Evolutionary conservation across 2,888 invertebrate genomes (phyloP).

Genomic region (Drosophila bunnanda): DNA sequence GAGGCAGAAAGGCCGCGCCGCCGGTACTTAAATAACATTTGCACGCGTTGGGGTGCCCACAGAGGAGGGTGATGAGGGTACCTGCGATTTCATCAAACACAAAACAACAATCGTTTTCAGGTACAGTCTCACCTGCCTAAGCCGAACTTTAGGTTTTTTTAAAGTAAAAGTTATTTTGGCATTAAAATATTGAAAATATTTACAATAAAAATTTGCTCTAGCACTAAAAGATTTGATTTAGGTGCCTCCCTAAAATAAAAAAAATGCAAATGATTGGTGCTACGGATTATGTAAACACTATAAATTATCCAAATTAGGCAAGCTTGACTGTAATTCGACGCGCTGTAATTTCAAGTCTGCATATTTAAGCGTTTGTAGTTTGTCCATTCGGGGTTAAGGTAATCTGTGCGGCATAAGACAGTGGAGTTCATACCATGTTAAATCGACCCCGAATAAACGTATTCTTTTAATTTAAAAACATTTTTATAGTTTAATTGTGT

Average conservation of each 20-base stretch:
- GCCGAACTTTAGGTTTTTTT: not conserved
- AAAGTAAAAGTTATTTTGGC: not conserved
- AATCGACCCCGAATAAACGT: constrained; percentile 1
- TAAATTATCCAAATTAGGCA: not conserved
- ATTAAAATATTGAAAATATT: too few relatives aligned
- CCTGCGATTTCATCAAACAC: constrained; percentile 28
- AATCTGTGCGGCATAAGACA: constrained; percentile 31
- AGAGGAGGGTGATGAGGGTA: constrained; percentile 3
- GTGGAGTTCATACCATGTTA: constrained; percentile 12
- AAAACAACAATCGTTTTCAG: constrained; percentile 2
- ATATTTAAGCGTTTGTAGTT: constrained; percentile 35
- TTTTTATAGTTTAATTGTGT: constrained; percentile 8
- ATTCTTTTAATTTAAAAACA: not conserved
- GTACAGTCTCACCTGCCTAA: constrained; percentile 5
- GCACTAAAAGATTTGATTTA: not conserved
- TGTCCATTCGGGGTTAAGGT: constrained; percentile 34
- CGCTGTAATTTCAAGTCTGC: constrained; percentile 36
- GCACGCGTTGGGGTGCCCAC: constrained; percentile 18
- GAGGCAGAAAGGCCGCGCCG: constrained; percentile 20
- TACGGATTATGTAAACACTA: not conserved
- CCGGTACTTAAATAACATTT: constrained; percentile 40
- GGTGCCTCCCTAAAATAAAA: not conserved
- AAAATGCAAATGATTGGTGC: not conserved
- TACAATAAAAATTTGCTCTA: too few relatives aligned
- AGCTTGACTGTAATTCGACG: constrained; percentile 16